Percentiles rank a stretch among this genome's conserved stretches.
Conservation (phyloP, 2,113 vertebrate species). For the Spermophilus dauricus region DNA sequence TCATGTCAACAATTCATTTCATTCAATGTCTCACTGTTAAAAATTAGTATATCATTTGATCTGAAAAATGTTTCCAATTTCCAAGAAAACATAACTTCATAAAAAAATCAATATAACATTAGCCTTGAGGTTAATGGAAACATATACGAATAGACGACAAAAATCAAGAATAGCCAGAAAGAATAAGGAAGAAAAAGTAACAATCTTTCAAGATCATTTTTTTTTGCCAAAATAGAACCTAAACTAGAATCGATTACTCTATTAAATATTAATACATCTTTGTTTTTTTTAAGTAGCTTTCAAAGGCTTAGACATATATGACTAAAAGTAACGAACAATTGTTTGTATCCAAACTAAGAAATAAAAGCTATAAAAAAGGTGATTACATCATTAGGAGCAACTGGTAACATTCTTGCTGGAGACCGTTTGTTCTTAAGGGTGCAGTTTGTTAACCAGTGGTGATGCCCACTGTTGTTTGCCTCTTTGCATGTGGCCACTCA, state of each 20-base stretch:
- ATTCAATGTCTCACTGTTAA: slow-evolving; percentile 38
- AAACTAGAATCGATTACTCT: slow-evolving; percentile 65
- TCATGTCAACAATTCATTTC: slow-evolving; percentile 7
- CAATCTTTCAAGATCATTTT: slow-evolving; percentile 8
- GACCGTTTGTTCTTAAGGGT: neutral
- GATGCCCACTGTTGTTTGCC: too few species aligned
- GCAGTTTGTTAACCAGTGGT: neutral
- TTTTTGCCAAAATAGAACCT: slow-evolving; percentile 17
- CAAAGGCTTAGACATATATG: slow-evolving; percentile 11
- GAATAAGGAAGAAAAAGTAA: slow-evolving; percentile 46
- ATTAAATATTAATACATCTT: slow-evolving; percentile 43
- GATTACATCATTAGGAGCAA: too few species aligned
- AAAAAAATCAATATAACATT: slow-evolving; percentile 78
- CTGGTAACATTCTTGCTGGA: neutral
- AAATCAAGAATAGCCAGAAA: neutral
- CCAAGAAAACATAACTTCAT: slow-evolving; percentile 63
- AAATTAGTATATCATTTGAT: slow-evolving; percentile 54
- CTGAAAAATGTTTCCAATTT: slow-evolving; percentile 72
- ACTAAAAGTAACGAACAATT: neutral
- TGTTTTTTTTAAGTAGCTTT: slow-evolving; percentile 64
- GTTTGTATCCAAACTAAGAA: neutral
- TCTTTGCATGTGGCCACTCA: neutral
- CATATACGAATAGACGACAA: slow-evolving; percentile 61
- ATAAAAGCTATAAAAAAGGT: neutral
- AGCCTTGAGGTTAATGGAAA: slow-evolving; percentile 65